Evolutionary conservation across 2,888 invertebrate genomes (phyloP).

Genomic region (Phymatocera aterrima): DNA sequence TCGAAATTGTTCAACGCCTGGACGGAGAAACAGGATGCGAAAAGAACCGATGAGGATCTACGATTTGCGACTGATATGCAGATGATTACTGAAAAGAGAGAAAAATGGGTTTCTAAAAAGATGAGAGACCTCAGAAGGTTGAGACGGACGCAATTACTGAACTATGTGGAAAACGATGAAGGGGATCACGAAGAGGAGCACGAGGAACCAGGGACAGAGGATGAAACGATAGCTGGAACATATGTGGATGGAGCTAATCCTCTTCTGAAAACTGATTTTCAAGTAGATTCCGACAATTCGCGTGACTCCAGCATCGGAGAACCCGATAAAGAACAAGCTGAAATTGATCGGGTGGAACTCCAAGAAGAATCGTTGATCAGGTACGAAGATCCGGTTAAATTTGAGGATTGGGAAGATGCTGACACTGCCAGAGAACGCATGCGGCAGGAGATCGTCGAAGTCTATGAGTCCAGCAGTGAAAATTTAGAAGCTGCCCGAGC

Average conservation of each 20-base stretch:
- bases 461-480: constrained; percentile 75
- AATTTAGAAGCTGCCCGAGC: constrained; percentile 74
- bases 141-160: constrained; percentile 47
- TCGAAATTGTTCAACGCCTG: constrained; percentile 72
- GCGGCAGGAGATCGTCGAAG: constrained; percentile 73
- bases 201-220: constrained; percentile 53
- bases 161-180: constrained; percentile 14
- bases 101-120: constrained; percentile 51
- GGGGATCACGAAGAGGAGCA: constrained; percentile 51
- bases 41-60: constrained; percentile 64
- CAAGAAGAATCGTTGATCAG: constrained; percentile 71
- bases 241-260: not conserved
- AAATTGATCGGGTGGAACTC: constrained; percentile 66
- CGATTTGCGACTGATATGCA: constrained; percentile 70
- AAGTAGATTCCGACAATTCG: constrained; percentile 67
- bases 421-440: constrained; percentile 76
- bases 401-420: constrained; percentile 75
- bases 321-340: constrained; percentile 33
- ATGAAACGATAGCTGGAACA: constrained; percentile 55
- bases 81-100: constrained; percentile 35
- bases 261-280: constrained; percentile 43
- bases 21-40: constrained; percentile 65
- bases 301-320: constrained; percentile 41
- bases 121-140: constrained; percentile 51
- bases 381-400: constrained; percentile 73